A percentile compares a stretch with the other conserved stretches of the same genome.
Evolutionary conservation across 2,888 invertebrate species (phyloP).

Genomic region (Epicampocera succincta): DNA sequence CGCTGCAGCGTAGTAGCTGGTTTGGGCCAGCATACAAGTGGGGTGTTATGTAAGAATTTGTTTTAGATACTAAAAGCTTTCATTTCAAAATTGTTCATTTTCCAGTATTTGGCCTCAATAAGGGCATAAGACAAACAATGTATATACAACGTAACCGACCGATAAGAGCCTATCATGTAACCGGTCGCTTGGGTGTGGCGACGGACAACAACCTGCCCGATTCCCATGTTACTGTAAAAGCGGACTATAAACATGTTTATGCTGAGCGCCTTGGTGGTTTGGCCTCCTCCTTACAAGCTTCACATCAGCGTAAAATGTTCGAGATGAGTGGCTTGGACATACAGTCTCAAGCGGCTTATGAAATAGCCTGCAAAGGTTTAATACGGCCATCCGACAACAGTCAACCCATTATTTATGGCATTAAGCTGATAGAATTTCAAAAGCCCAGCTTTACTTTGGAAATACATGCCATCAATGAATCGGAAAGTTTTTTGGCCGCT

Average conservation of each 20-base stretch:
- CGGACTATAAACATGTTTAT: constrained; percentile 87
- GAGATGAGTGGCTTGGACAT: constrained; percentile 90
- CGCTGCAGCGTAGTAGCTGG: constrained; percentile 84
- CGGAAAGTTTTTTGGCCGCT: constrained; percentile 88
- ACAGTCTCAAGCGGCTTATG: constrained; percentile 94
- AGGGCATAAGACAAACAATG: constrained; percentile 84
- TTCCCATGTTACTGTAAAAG: constrained; percentile 87
- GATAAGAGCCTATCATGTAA: constrained; percentile 87
- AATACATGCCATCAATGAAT: constrained; percentile 93
- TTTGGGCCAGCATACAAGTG: constrained; percentile 87
- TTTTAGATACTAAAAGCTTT: background rate
- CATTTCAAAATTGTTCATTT: background rate
- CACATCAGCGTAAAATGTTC: constrained; percentile 93
- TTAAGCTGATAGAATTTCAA: constrained; percentile 91
- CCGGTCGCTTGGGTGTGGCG: constrained; percentile 88
- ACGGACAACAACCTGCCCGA: constrained; percentile 88
- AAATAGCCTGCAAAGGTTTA: constrained; percentile 91
- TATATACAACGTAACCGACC: constrained; percentile 85
- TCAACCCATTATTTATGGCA: constrained; percentile 90
- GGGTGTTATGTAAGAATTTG: constrained; percentile 85
- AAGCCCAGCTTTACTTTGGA: constrained; percentile 94
- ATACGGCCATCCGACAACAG: constrained; percentile 88
- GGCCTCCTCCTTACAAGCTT: constrained; percentile 90
- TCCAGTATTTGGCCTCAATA: constrained; percentile 88
- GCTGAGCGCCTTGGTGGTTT: constrained; percentile 87